Base-by-base conservation (phyloP, 64 coral and sea anemone species). In the Dendronephthya gigantea region DNA sequence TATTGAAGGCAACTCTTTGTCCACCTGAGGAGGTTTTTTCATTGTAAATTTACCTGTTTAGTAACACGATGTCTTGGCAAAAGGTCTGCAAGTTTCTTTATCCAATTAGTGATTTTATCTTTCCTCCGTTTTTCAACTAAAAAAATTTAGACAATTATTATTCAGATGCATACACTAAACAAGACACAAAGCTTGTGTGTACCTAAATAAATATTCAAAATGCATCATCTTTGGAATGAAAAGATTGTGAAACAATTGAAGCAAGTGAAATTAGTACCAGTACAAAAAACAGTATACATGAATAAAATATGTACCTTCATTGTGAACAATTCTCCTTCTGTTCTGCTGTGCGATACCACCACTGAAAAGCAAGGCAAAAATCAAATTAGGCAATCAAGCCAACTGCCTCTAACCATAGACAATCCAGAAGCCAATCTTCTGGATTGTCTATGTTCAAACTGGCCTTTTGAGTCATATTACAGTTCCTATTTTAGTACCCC, bases 311-410 rank as follows among this genome's bases (percentile, higher is more conserved):
- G 8, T 47, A 93, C 94, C 94, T 89, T 96, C 94, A 93, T 96
- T 96, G 39, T 96, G 94, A 29, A 96, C 94, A 84, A 96, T 96
- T 48, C 94, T 93, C 84, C 94, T 96, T 35, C 94, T 72, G 29
- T 91, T 96, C 40, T 96, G 94, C 50, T 96, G 94, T 16, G 94
- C 94, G 74, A 93, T 91, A 40, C 94, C 94, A 23, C 94, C 91
- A 92, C 91, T 93, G 37, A 83, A 62, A 62, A 62, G 19, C 8
- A n/a, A 2, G 25, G 23, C 13, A 52, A 19, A 6, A 62, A 62
- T 62, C 8, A 62, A n/a, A n/a, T 62, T 7, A 19, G 55, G 25
- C 55, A 17, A 27, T 62, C 55, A n/a, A 2, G 25, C 12, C 25
- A 7, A 62, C 41, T 45, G 41, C 4, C 41, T 11, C 41, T 45